A percentile compares a stretch with the other conserved stretches of the same genome.
Evolutionary conservation across 2,797 vertebrate species (phyloP).

Genomic region (Coilia nasus): DNA sequence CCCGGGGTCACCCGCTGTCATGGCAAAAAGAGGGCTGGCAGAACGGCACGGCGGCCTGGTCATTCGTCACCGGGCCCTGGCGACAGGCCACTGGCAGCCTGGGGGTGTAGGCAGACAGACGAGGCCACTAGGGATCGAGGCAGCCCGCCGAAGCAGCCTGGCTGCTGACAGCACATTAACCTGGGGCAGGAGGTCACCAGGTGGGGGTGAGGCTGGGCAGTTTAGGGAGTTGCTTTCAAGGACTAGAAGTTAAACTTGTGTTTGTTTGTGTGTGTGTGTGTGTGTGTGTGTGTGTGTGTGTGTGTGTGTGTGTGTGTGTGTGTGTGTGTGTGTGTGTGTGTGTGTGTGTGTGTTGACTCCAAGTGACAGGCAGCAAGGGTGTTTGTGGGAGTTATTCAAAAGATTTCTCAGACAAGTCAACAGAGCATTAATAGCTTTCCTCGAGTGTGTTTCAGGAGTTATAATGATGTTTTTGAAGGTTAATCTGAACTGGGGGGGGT

Average conservation of each 20-base stretch:
- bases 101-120: constrained; percentile 8
- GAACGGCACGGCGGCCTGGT: constrained; percentile 12
- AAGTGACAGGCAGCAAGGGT: neutral
- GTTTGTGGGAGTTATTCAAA: neutral
- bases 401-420: neutral
- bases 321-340: no score
- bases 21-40: neutral
- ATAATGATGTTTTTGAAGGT: neutral
- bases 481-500: neutral
- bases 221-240: neutral
- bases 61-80: neutral
- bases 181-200: neutral
- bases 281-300: neutral
- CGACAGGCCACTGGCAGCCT: neutral
- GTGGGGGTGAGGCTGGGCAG: constrained; percentile 3
- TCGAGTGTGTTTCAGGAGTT: neutral
- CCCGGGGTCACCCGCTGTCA: constrained; percentile 34
- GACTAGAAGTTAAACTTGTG: constrained; percentile 16
- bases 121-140: neutral
- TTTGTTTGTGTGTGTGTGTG: neutral
- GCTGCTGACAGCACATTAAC: constrained; percentile 8
- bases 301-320: no score
- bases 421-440: neutral
- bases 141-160: constrained; percentile 3
- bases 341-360: neutral